A percentile compares a stretch with the other conserved stretches of the same genome.
Conservation (phyloP, 2,113 vertebrate genomes). For the Cinclus mexicanus region DNA sequence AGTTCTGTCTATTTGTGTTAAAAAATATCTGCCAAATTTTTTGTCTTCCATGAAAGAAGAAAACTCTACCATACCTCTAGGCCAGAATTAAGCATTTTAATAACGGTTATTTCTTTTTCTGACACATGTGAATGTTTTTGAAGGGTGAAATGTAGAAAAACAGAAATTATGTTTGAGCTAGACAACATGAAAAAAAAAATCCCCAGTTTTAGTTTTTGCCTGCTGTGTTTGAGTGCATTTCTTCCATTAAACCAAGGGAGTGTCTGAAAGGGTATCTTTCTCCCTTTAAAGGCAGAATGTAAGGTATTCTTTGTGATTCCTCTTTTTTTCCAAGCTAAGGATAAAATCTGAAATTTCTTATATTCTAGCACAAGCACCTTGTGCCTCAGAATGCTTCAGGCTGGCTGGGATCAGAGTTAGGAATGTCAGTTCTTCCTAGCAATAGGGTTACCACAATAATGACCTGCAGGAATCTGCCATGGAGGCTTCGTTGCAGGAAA, state of each 20-base stretch:
- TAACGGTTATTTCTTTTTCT: neutral
- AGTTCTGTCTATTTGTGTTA: neutral
- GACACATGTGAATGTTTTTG: neutral
- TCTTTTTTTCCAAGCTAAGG: neutral
- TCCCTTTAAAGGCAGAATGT: neutral
- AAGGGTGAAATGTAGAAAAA: neutral
- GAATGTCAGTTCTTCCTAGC: neutral
- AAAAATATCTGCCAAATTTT: neutral
- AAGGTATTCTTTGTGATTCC: neutral
- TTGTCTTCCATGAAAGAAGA: neutral
- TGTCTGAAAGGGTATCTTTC: neutral
- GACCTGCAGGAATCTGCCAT: neutral
- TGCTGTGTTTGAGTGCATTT: neutral
- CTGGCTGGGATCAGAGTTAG: neutral
- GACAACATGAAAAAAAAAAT: neutral
- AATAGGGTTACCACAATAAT: neutral
- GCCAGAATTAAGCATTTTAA: neutral
- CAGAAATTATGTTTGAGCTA: neutral
- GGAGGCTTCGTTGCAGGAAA: neutral
- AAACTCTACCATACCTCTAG: neutral
- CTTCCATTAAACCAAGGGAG: neutral
- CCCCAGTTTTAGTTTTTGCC: neutral
- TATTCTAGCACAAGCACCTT: neutral
- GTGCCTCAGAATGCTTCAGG: neutral
- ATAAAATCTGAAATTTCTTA: neutral